These are phyloP conservation scores for Macrosiphum euphorbiae DNA, from an alignment of 2,888 invertebrate genomes.

Conservation along the genomic window DNA sequence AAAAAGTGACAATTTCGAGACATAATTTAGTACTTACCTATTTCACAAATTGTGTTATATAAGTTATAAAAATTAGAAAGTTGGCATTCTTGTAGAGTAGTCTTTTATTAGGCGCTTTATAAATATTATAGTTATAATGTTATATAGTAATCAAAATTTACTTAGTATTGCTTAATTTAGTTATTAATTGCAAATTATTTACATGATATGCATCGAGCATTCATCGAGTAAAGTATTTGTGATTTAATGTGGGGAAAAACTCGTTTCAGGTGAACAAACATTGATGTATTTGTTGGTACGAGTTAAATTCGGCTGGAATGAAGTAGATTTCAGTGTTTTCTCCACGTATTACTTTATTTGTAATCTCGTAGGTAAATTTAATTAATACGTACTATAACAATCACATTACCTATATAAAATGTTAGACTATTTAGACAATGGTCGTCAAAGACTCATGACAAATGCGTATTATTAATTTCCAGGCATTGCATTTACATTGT, in stretches of 20 bases:
- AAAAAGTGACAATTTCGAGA: neutral
- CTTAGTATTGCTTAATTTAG: too few relatives aligned
- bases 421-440: neutral
- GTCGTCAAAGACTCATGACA: neutral
- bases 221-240: neutral
- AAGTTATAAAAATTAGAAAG: neutral
- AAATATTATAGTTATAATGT: neutral
- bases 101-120: neutral
- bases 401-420: neutral
- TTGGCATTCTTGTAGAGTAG: neutral
- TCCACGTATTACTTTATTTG: conserved; percentile 88
- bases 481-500: conserved; percentile 86
- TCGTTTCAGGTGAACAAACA: conserved; percentile 79
- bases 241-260: neutral
- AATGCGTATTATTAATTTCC: conserved; percentile 69
- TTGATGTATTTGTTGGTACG: conserved; percentile 87
- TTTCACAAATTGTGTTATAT: neutral
- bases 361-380: conserved; percentile 80
- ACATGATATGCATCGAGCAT: neutral
- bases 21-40: neutral
- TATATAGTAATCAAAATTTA: neutral
- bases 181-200: neutral
- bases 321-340: conserved; percentile 87
- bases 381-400: neutral
- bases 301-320: conserved; percentile 89